phyloP scores from a whole-genome alignment of 2,113 vertebrate genomes.

The Penelope pileata region DNA sequence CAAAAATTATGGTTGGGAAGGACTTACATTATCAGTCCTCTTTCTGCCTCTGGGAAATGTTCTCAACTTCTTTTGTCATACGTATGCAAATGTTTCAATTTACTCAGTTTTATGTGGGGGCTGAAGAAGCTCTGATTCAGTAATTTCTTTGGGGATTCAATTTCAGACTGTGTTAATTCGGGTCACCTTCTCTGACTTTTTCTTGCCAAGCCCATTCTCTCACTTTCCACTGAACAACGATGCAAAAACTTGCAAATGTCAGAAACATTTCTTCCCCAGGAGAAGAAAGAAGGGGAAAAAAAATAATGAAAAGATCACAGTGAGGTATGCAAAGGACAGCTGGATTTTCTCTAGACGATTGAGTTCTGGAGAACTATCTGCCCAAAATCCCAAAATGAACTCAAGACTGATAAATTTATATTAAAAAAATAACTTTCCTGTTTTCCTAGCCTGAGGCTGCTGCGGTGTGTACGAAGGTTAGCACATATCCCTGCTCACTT shows the following conservation, averaged over 20 bases:
- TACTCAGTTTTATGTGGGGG: not conserved
- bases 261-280: not conserved
- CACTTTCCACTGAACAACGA: not conserved
- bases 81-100: fast-evolving
- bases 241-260: not conserved
- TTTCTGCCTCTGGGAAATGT: not conserved
- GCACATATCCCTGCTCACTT: not conserved
- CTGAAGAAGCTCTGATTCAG: not conserved
- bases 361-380: not conserved
- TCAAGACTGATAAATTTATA: not conserved
- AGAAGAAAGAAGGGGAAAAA: not conserved
- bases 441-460: not conserved
- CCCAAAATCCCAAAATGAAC: not conserved
- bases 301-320: not conserved
- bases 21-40: not conserved
- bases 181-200: not conserved
- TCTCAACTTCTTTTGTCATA: not conserved
- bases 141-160: not conserved
- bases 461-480: not conserved
- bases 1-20: not conserved
- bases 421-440: not conserved
- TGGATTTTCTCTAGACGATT: not conserved
- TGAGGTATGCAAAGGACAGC: not conserved
- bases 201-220: not conserved
- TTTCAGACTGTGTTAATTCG: not conserved